These are phyloP conservation scores for Neogobius melanostomus DNA, from an alignment of 2,113 vertebrate genomes.

Conservation along the genomic window DNA sequence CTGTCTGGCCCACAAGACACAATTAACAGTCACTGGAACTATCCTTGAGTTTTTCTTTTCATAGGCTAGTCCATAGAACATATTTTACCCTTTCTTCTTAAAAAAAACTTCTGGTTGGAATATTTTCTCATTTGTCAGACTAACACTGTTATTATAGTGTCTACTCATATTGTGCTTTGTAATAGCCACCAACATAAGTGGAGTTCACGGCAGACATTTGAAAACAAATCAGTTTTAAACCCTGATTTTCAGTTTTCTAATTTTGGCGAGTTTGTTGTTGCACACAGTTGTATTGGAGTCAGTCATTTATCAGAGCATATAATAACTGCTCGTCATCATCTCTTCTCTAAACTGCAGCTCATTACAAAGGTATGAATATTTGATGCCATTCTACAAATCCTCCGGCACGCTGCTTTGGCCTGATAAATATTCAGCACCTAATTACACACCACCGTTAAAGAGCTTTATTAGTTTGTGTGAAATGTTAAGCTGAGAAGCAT, in stretches of 20 bases:
- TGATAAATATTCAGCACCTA: slow-evolving; percentile 5
- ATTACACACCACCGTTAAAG: slow-evolving; percentile 7
- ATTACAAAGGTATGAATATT: slow-evolving; percentile 16
- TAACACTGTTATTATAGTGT: too few species aligned
- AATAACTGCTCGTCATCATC: slow-evolving; percentile 6
- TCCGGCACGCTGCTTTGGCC: slow-evolving; percentile 1
- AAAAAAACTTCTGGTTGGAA: too few species aligned
- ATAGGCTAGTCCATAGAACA: too few species aligned
- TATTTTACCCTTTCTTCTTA: too few species aligned
- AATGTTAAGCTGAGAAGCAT: slow-evolving; percentile 7
- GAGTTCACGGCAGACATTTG: too few species aligned
- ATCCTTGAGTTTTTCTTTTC: too few species aligned
- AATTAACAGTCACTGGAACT: too few species aligned
- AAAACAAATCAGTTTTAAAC: not conserved
- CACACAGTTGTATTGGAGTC: not conserved
- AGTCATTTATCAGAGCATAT: not conserved
- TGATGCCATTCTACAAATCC: slow-evolving; percentile 10
- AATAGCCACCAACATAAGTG: too few species aligned
- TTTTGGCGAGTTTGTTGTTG: slow-evolving; percentile 3
- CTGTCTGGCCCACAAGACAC: too few species aligned
- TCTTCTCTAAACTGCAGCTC: slow-evolving; percentile 8
- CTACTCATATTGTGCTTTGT: too few species aligned
- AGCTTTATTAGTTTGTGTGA: slow-evolving; percentile 10
- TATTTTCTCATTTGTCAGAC: too few species aligned
- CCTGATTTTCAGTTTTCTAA: not conserved